Conservation (phyloP, 2,797 vertebrate species). For the Basileuterus tristriatus region DNA sequence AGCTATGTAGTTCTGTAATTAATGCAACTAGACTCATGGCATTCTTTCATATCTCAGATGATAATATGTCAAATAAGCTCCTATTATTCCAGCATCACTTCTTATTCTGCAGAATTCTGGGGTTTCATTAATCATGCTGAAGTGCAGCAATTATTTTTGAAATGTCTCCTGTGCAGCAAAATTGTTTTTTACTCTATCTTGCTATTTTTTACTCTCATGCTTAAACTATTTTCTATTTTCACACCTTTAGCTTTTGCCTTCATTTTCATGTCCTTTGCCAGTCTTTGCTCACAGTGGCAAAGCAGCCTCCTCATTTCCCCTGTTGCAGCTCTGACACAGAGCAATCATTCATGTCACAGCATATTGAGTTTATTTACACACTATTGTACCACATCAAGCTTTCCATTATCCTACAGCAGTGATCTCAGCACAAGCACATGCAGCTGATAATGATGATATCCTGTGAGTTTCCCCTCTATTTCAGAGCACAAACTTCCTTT, state of each 20-base stretch:
- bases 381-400: neutral
- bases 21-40: neutral
- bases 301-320: neutral
- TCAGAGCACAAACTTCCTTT: neutral
- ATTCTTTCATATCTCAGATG: neutral
- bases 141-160: neutral
- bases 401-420: neutral
- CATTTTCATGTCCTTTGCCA: neutral
- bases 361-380: slow-evolving; percentile 1
- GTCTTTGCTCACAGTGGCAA: neutral
- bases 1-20: neutral
- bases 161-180: neutral
- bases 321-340: neutral
- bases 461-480: neutral
- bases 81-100: neutral
- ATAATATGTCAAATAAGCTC: neutral
- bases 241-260: neutral
- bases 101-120: neutral
- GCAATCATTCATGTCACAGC: neutral
- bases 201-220: neutral
- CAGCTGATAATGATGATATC: neutral
- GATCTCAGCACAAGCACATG: neutral
- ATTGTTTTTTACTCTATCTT: neutral
- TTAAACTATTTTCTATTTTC: neutral
- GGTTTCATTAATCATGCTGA: neutral